Evolutionary conservation across 2,888 invertebrate species (phyloP).

Genomic region (Pseudococcus longispinus): DNA sequence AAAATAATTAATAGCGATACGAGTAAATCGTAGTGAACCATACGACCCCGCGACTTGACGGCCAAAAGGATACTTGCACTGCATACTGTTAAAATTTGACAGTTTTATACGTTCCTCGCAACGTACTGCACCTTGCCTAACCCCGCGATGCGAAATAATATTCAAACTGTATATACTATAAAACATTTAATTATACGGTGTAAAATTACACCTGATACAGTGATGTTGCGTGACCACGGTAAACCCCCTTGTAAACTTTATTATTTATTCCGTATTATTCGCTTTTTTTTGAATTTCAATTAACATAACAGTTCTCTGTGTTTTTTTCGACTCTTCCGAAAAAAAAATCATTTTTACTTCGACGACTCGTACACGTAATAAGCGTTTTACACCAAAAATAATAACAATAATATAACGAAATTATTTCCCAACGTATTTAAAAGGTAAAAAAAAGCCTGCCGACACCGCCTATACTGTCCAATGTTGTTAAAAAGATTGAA

Average conservation of each 20-base stretch:
- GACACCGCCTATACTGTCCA: not conserved
- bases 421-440: not conserved
- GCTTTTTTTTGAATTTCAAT: slow-evolving; percentile 41
- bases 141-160: not conserved
- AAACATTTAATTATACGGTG: slow-evolving; percentile 43
- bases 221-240: slow-evolving; percentile 28
- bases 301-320: not conserved
- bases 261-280: slow-evolving; percentile 43
- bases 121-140: not conserved
- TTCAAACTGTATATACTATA: slow-evolving; percentile 7
- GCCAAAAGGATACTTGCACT: not conserved
- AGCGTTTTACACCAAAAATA: not conserved
- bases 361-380: not conserved
- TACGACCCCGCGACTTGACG: not conserved
- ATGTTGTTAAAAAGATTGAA: slow-evolving; percentile 22
- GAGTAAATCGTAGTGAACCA: not conserved
- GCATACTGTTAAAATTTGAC: not conserved
- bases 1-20: slow-evolving; percentile 14
- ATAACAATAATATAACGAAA: slow-evolving; percentile 13
- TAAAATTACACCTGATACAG: slow-evolving; percentile 44
- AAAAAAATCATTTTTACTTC: not conserved
- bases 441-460: not conserved
- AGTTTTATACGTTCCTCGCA: not conserved
- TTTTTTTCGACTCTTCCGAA: not conserved
- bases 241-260: slow-evolving; percentile 22